Base-by-base conservation (phyloP, 2,888 invertebrate genomes). In the Epirrita christyi region DNA sequence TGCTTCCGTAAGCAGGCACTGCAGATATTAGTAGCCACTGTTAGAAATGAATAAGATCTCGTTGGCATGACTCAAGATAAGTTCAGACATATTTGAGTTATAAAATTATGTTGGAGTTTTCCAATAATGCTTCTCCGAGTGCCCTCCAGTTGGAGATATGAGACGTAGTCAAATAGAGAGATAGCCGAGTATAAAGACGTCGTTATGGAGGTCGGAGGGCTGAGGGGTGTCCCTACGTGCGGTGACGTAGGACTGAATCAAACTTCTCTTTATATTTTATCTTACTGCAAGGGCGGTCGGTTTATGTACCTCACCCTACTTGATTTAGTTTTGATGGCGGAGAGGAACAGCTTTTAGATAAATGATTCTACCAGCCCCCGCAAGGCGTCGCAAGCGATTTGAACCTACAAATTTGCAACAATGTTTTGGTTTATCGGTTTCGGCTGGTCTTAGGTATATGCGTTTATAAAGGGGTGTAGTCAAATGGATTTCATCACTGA, bases 251-350 rank as follows among this genome's bases (percentile, higher is more conserved):
- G 80, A 89, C 84, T 91, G 87, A 90, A 88, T 90, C 88, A 86
- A 88, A 90, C 83, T 85, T 85, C 86, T 85, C 85, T 86, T 85
- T 81, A 86, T 83, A 85, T 89, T 91, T 88, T 88, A 89, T 89
- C 84, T 88, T 81, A 90, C 84, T 87, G 88, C 83, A 80, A 88
- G 89, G 90, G 88, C 79, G 90, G 90, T 84, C 77, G 85, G 83
- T 88, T 90, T 88, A 90, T 87, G 85, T 81, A 81, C 84, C 78
- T 83, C 83, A 78, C 86, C 89, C 86, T 86, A 80, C 85, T 89
- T 90, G 89, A 91, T 91, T 86, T 86, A 86, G 88, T 88, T 91
- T 89, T 91, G 89, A 91, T 91, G 83, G 86, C 84, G 80, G 83
- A 83, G 85, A 86, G 90, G 86, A 82, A 81, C 80, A 81, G 86